Base-by-base conservation (phyloP, 2,888 invertebrate genomes). In the Shargacucullia verbasci region DNA sequence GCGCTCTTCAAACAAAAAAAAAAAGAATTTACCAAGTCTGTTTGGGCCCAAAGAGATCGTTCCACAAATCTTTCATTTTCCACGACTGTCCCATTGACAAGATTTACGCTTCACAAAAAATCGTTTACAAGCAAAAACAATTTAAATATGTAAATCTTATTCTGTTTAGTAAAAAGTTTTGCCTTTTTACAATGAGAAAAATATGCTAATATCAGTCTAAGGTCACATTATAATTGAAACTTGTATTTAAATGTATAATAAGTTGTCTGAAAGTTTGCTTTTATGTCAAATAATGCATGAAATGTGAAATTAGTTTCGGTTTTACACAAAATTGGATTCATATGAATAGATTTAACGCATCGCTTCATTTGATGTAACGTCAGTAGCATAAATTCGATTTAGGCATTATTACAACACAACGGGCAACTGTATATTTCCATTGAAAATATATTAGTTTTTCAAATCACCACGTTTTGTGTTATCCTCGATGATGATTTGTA, bases 81-180 rank as follows among this genome's bases (percentile, higher is more conserved):
- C 52, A 45, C 49, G 52, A 59, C 34, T 55, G 59, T 64, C 54
- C 34, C 20, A 64, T 71, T 35, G 66, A 53, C 55, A 50, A 57
- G 69, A 71, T 69, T 71, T 71, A 69, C 72, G 69, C 61, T 15
- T 71, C 67, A 44, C 47, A 52, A 67, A 71, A 69, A 59, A 71
- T 48, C 68, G 61, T 71, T 69, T 69, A 61, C 54, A 60, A 66
- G 47, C 56, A 57, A 60, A 71, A 69, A 69, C 69, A 69, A 69
- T 69, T 69, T 69, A 57, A 69, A 69, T 71, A 69, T 69, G 69
- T 57, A 71, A 69, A 69, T 69, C 53, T 41, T 9, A 43, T 31
- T 67, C 47, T 71, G 61, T 71, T 61, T 69, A 71, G 69, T 60
- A 49, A 70, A 66, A 69, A 69, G 61, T 66, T 69, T 60, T 39